A percentile compares a stretch with the other conserved stretches of the same genome.
phyloP scores from a whole-genome alignment of 2,113 vertebrate genomes.

The Pelmatolapia mariae region DNA sequence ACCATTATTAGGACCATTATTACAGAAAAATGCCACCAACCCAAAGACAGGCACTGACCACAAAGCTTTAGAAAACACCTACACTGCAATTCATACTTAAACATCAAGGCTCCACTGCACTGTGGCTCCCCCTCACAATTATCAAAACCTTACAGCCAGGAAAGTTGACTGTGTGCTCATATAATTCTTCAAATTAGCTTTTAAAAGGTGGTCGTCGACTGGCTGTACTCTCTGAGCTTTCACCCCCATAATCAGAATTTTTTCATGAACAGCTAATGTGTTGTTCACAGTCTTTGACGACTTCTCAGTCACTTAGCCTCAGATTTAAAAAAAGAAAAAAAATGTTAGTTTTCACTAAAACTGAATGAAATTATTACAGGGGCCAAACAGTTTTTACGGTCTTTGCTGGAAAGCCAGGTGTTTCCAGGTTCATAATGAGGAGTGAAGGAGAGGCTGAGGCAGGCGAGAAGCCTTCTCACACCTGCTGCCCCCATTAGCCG shows the following conservation, averaged over 20 bases:
- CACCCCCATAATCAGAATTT: background rate
- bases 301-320: background rate
- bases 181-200: slow-evolving; percentile 5
- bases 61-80: background rate
- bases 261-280: slow-evolving; percentile 1
- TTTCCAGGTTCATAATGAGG: slow-evolving; percentile 43
- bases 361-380: background rate
- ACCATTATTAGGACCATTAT: slow-evolving; percentile 1
- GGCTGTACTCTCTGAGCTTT: background rate
- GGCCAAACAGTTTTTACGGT: background rate
- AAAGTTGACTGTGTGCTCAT: slow-evolving; percentile 4
- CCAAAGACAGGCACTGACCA: background rate
- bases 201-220: slow-evolving; percentile 1
- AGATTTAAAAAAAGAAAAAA: background rate
- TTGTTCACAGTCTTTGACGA: background rate
- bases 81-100: background rate
- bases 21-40: background rate
- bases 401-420: slow-evolving; percentile 25
- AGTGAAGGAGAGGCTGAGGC: slow-evolving; percentile 35
- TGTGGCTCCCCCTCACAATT: background rate
- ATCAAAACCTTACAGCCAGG: background rate
- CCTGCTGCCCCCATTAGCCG: slow-evolving; percentile 41
- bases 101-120: background rate
- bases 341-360: background rate
- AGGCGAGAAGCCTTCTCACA: slow-evolving; percentile 41